These are phyloP conservation scores for Leptosomus discolor DNA, from an alignment of 2,113 vertebrate genomes.

Conservation along the genomic window DNA sequence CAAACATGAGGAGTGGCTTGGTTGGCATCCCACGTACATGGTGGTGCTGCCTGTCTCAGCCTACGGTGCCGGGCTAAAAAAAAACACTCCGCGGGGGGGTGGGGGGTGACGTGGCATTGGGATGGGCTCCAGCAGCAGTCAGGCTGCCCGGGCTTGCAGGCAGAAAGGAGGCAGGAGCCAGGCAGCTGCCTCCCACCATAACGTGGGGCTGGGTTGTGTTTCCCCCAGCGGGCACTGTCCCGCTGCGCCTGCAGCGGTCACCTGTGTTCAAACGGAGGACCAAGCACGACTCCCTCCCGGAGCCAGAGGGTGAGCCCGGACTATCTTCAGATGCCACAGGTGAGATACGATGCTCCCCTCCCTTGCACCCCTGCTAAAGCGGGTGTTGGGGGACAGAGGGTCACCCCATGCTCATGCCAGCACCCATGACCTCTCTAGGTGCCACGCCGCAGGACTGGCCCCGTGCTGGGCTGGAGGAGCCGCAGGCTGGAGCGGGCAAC, in stretches of 20 bases:
- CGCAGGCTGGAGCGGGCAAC: neutral
- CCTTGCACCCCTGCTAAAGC: neutral
- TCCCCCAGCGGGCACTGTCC: neutral
- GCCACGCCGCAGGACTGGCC: neutral
- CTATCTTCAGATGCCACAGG: neutral
- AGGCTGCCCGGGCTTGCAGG: neutral
- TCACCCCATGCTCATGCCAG: neutral
- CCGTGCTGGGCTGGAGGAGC: neutral
- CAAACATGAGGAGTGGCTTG: neutral
- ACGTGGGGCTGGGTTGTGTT: neutral
- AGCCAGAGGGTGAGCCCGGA: rapidly evolving
- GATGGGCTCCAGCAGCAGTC: neutral
- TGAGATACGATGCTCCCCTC: neutral
- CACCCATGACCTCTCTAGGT: neutral
- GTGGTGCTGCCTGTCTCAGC: neutral
- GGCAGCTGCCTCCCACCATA: rapidly evolving
- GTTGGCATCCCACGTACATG: rapidly evolving
- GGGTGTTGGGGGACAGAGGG: rapidly evolving
- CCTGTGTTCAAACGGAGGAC: slow-evolving; percentile 74
- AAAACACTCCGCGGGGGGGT: no score
- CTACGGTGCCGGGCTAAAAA: no score
- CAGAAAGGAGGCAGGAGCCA: no score
- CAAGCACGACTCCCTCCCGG: neutral
- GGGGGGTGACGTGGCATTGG: rapidly evolving
- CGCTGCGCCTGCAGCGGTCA: slow-evolving; percentile 75